phyloP scores from a whole-genome alignment of 2,888 invertebrate genomes.

The Lamellibrachia columna region DNA sequence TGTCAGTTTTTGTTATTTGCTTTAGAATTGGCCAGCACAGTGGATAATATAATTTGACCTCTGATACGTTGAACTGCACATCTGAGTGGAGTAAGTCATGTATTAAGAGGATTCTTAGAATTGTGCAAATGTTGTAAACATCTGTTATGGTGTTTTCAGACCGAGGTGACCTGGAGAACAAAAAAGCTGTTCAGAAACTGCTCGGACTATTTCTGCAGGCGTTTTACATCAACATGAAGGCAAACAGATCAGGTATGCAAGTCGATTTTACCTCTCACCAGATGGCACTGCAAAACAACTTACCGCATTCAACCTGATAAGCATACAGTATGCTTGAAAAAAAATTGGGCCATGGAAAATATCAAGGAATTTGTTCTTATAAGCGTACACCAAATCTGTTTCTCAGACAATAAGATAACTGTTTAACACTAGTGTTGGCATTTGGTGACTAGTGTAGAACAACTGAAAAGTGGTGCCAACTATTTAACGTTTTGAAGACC shows the following conservation, averaged over 20 bases:
- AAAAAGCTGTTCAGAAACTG: constrained; percentile 54
- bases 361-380: no score
- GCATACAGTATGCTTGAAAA: no score
- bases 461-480: no score
- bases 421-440: no score
- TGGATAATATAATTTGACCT: not conserved
- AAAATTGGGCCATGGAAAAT: no score
- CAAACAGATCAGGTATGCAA: constrained; percentile 48
- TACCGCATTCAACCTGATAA: not conserved
- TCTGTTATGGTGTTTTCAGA: constrained; percentile 46
- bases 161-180: constrained; percentile 52
- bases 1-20: not conserved
- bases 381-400: no score
- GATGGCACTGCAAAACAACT: not conserved
- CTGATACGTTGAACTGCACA: no score
- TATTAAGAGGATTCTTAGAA: not conserved
- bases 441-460: no score
- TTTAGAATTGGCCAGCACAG: not conserved
- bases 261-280: not conserved
- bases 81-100: not conserved
- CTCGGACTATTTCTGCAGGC: constrained; percentile 60
- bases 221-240: constrained; percentile 53
- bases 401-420: no score
- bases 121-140: not conserved
- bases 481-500: no score